These are phyloP conservation scores for Montipora capricornis DNA, from an alignment of 64 coral and sea anemone species.

Conservation along the genomic window DNA sequence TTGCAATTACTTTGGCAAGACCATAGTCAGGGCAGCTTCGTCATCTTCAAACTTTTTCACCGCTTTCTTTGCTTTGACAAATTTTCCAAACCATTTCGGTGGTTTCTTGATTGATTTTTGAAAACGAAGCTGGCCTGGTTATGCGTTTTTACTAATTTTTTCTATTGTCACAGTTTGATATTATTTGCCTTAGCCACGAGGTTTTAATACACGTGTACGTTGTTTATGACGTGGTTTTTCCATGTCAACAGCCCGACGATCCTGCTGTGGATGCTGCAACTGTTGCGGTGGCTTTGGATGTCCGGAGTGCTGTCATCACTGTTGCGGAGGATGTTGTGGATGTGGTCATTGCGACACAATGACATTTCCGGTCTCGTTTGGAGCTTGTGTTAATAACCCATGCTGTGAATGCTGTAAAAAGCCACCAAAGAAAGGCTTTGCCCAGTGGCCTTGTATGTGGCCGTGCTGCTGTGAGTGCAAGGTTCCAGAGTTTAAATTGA, in stretches of 20 bases:
- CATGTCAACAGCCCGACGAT: conserved; percentile 6
- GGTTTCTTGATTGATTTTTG: background rate
- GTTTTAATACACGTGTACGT: background rate
- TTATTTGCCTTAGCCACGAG: no score
- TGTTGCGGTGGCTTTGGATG: conserved; percentile 61
- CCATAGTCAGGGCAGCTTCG: conserved; percentile 58
- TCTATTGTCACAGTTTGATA: background rate
- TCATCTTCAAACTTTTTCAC: background rate
- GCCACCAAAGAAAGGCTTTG: conserved; percentile 17
- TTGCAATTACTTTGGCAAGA: conserved; percentile 42
- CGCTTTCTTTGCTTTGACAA: background rate
- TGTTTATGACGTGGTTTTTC: background rate
- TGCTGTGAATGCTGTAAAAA: conserved; percentile 70
- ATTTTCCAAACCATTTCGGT: background rate
- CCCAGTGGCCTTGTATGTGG: conserved; percentile 75
- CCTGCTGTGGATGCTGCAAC: conserved; percentile 63
- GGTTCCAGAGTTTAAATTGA: conserved; percentile 52
- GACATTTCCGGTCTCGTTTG: conserved; percentile 42
- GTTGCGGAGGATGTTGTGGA: conserved; percentile 47
- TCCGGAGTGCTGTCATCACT: conserved; percentile 16
- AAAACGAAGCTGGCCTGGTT: conserved; percentile 49
- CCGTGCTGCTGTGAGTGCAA: conserved; percentile 72
- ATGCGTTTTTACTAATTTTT: conserved; percentile 7
- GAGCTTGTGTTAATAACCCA: conserved; percentile 61
- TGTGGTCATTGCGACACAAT: conserved; percentile 35